Evolutionary conservation across 2,888 invertebrate species (phyloP), one percentile per base, ranked within the genome.

Genomic region (Sceliomorpha sp.): DNA sequence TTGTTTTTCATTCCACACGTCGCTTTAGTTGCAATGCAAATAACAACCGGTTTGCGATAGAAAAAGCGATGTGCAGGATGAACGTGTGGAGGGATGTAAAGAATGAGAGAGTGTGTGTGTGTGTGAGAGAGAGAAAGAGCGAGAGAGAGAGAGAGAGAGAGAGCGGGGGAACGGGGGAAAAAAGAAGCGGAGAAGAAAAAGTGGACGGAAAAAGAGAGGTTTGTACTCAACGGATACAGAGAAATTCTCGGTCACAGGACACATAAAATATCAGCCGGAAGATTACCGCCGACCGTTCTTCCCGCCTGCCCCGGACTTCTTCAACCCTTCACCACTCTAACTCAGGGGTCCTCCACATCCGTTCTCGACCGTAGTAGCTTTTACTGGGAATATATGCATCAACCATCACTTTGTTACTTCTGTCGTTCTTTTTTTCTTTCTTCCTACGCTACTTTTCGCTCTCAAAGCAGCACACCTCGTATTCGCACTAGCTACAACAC

Each of bases 181-280:
- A 63, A 60, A 60, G 40, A 53, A 62, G 39, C 37, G 58, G 14
- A 51, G 53, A 50, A 26, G 15, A 24, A 48, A 59, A 55, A 20
- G 34, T 42, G 59, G 24, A 59, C 44, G 48, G 29, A 51, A 45
- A 56, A 58, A 50, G 32, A 45, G 44, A 39, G 50, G 56, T 62
- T 62, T 68, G 60, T 50, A 42, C 62, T 34, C 58, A 40, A 47
- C 51, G 62, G 53, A 58, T 69, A 62, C 58, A 62, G 70, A 62
- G 47, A 75, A 76, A 75, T 70, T 70, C 80, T 76, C 77, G 75
- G 74, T 78, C 74, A 73, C 73, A 76, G 81, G 78, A 81, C 76
- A 79, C 83, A 85, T 84, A 83, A 84, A 84, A 82, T 83, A 84
- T 83, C 83, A 84, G 78, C 80, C 83, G 84, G 84, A 84, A 85